Evolutionary conservation across 2,113 vertebrate species (phyloP).

Genomic region (Mormyrus iriodes): DNA sequence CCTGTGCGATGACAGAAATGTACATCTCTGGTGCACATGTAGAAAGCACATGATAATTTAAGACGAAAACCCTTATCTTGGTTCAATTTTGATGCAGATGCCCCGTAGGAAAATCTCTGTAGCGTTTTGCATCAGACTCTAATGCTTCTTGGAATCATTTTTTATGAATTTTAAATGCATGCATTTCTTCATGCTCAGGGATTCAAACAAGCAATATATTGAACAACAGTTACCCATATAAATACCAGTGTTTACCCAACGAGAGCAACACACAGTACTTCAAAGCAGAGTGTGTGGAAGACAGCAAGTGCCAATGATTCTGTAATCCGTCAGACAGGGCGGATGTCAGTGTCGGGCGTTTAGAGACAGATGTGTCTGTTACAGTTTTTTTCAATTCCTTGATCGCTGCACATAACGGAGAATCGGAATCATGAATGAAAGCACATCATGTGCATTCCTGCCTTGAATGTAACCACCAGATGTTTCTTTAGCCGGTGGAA

Average conservation of each 20-base stretch:
- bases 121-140: neutral
- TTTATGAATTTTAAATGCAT: neutral
- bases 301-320: neutral
- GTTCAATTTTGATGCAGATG: neutral
- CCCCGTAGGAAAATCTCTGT: neutral
- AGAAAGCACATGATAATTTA: neutral
- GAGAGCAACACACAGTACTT: neutral
- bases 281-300: neutral
- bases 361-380: neutral
- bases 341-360: neutral
- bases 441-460: neutral
- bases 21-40: neutral
- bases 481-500: neutral
- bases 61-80: neutral
- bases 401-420: neutral
- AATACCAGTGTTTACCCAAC: neutral
- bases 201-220: neutral
- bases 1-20: neutral
- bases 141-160: neutral
- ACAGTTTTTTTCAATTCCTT: neutral
- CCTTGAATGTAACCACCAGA: neutral
- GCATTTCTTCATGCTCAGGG: neutral
- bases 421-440: neutral
- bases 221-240: neutral
- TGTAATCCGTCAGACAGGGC: neutral